These are phyloP conservation scores for Cephus pygmeus DNA, from an alignment of 2,888 invertebrate species.

Conservation along the genomic window DNA sequence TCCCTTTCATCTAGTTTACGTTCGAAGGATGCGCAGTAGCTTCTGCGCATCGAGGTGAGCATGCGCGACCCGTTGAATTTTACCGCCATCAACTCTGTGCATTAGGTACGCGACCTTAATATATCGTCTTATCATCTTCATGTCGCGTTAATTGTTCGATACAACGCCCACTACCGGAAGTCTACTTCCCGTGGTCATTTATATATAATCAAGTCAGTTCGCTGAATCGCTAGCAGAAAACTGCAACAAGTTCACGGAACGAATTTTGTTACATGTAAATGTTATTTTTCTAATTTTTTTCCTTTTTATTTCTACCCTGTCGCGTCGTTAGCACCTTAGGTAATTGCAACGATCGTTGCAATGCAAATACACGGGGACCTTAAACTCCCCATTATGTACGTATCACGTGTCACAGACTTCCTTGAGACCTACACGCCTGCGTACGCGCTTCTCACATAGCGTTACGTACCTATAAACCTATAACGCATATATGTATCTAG, in stretches of 20 bases:
- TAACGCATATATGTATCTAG: constrained; percentile 16
- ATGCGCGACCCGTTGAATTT: neutral
- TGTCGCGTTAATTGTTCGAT: constrained; percentile 48
- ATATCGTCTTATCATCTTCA: constrained; percentile 3
- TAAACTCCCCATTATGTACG: neutral
- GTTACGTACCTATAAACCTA: neutral
- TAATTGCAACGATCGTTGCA: neutral
- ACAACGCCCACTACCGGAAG: constrained; percentile 52
- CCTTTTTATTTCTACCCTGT: neutral
- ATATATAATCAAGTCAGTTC: constrained; percentile 26
- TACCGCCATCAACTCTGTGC: neutral
- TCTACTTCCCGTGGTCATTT: constrained; percentile 48
- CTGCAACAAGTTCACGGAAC: neutral
- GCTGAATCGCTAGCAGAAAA: neutral
- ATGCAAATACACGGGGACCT: neutral
- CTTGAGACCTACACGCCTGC: neutral
- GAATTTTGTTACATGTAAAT: neutral
- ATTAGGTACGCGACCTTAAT: constrained; percentile 16
- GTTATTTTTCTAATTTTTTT: neutral
- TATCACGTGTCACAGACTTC: neutral
- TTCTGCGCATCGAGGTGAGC: neutral
- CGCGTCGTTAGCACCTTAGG: neutral
- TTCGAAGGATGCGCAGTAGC: neutral
- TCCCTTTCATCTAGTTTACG: neutral
- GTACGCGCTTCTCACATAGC: neutral